Percentiles rank a stretch among this genome's conserved stretches.
Conservation (phyloP, 2,797 vertebrate genomes). For the Sebastiscus tertius region DNA sequence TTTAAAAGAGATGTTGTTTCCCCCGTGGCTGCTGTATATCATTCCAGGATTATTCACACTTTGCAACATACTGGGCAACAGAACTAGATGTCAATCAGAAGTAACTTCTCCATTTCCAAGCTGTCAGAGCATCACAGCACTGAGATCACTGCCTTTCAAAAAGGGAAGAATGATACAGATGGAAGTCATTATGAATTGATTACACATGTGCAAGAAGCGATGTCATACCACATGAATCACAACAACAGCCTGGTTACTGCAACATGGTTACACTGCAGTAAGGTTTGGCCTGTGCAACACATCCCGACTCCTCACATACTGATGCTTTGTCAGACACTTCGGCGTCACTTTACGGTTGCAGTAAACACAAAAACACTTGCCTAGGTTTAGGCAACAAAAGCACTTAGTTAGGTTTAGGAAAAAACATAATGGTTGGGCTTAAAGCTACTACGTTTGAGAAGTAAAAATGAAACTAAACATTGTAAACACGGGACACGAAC, state of each 20-base stretch:
- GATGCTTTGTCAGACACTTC: no score
- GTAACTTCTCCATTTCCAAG: background rate
- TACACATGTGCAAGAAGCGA: background rate
- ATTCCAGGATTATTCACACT: background rate
- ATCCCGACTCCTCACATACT: no score
- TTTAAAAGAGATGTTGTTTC: background rate
- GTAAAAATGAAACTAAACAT: no score
- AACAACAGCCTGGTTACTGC: background rate
- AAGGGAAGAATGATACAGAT: background rate
- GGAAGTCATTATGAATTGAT: slow-evolving; percentile 11
- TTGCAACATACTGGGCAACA: background rate
- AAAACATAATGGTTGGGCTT: no score
- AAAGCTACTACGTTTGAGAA: no score
- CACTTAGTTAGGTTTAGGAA: no score
- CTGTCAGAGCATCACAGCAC: background rate
- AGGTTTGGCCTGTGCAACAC: background rate
- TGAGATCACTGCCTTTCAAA: background rate
- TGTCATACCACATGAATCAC: background rate
- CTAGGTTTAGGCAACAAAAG: no score
- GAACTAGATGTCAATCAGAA: background rate
- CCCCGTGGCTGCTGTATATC: background rate
- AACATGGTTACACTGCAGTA: background rate
- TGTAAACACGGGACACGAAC: no score
- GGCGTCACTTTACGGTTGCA: no score
- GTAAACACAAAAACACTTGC: no score